A percentile compares a stretch with the other conserved stretches of the same genome.
Conservation (phyloP, 2,113 vertebrate species). For the Silurus meridionalis region DNA sequence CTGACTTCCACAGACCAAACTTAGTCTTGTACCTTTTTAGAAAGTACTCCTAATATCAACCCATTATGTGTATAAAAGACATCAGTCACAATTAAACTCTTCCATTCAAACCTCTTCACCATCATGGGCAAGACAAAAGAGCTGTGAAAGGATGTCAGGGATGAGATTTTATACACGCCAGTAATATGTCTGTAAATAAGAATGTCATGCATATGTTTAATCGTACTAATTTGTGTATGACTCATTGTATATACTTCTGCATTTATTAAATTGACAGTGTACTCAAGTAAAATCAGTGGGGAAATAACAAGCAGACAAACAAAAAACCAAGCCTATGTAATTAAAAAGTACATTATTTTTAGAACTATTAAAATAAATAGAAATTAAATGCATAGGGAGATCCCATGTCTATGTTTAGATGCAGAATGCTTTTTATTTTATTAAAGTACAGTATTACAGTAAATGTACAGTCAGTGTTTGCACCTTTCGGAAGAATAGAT, state of each 20-base stretch:
- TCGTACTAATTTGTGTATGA: neutral
- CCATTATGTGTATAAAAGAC: too few species aligned
- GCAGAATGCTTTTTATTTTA: neutral
- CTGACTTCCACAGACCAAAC: too few species aligned
- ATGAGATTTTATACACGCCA: too few species aligned
- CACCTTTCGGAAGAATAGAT: neutral
- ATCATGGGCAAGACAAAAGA: too few species aligned
- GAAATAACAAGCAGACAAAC: neutral
- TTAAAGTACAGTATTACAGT: neutral
- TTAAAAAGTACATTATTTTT: neutral
- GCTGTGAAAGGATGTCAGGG: too few species aligned
- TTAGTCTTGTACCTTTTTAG: too few species aligned
- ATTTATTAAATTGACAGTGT: neutral
- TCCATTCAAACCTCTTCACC: too few species aligned
- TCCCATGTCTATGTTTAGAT: neutral
- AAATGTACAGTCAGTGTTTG: neutral
- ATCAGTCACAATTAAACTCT: too few species aligned
- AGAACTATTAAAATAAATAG: neutral
- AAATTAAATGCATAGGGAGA: neutral
- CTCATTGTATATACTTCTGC: neutral
- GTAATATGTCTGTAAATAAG: too few species aligned
- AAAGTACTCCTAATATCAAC: too few species aligned
- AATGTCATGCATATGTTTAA: neutral
- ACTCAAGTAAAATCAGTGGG: neutral
- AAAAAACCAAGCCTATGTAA: neutral